A percentile compares a stretch with the other conserved stretches of the same genome.
These are phyloP conservation scores for Hermaeophaga mercurialis DNA, from an alignment of 2,888 invertebrate genomes.

Conservation along the genomic window DNA sequence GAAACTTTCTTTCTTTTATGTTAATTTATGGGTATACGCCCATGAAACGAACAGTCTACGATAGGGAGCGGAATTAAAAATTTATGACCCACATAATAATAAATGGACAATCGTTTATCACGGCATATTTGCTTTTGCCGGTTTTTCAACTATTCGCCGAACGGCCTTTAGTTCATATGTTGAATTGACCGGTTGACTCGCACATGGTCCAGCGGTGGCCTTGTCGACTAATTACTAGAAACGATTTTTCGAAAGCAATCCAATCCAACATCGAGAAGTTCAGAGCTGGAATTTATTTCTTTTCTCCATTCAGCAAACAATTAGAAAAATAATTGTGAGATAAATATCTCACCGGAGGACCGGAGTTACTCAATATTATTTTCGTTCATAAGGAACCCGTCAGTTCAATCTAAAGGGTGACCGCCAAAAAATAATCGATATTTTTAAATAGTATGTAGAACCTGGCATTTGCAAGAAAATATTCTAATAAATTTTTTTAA, in stretches of 20 bases:
- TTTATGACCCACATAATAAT: slow-evolving; percentile 29
- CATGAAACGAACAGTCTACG: background rate
- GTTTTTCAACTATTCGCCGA: slow-evolving; percentile 27
- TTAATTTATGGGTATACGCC: no score
- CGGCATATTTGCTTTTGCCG: slow-evolving; percentile 26
- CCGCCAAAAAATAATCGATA: no score
- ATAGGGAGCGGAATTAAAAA: slow-evolving; percentile 15
- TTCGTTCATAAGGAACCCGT: no score
- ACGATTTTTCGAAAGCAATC: slow-evolving; percentile 9
- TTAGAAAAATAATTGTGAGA: no score
- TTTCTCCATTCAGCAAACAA: no score
- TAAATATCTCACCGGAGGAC: no score
- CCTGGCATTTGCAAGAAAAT: no score
- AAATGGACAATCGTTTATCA: slow-evolving; percentile 26
- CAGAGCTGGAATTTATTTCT: background rate
- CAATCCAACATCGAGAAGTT: background rate
- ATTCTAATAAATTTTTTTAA: no score
- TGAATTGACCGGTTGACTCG: slow-evolving; percentile 4
- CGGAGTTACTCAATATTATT: no score
- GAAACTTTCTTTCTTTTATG: background rate
- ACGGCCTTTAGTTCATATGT: slow-evolving; percentile 19
- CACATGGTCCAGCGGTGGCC: slow-evolving; percentile 10
- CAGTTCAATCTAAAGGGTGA: no score
- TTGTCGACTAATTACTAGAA: slow-evolving; percentile 23
- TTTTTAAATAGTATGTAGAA: no score